Evolutionary conservation across 2,797 vertebrate genomes (phyloP), one percentile per base, ranked within the genome.

Genomic region (Telmatherina bonti): DNA sequence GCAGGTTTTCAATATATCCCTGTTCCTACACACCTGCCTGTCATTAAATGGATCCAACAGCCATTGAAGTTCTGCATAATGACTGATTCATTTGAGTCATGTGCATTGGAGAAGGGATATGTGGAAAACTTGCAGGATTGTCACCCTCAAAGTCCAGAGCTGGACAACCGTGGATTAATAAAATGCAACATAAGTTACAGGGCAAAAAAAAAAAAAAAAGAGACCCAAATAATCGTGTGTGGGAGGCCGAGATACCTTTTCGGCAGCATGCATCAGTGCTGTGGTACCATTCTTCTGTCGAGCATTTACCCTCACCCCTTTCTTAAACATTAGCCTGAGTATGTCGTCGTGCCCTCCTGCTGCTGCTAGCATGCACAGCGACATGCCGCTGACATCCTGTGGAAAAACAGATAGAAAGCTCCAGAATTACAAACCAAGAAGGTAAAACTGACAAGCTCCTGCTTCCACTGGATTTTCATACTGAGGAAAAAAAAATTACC

Each of bases 321-420:
- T 99, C 83, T 95, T 96, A 83, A 99, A 96, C 0, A 99, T 94
- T 83, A 98, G 85, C 67, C 97, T 80, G 49, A 99, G 94, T 66
- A 99, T 95, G 85, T 99, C 98, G 1, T 99, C 97, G 0, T 99
- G 97, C 1, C 98, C 98, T 1, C 96, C 96, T 0, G 97, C 97
- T 11, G 98, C 97, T 5, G 98, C 97, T 63, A 99, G 93, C 97
- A 99, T 98, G 74, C 96, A 94, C 20, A 99, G 89, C 0, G 97
- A 97, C 98, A 99, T 99, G 20, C 98, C 97, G 3, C 96, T 98
- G 1, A 96, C 92, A 51, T 99, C 97, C 98, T 99, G 91, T 15
- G 11, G 68, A 74, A 54, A 74, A 29, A 87, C n/a, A 26, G 8
- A 81, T 1, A 66, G 24, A 67, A 27, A 15, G 13, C 62, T 4